phyloP scores from a whole-genome alignment of 2,113 vertebrate genomes.

The Lucifuga dentata region DNA sequence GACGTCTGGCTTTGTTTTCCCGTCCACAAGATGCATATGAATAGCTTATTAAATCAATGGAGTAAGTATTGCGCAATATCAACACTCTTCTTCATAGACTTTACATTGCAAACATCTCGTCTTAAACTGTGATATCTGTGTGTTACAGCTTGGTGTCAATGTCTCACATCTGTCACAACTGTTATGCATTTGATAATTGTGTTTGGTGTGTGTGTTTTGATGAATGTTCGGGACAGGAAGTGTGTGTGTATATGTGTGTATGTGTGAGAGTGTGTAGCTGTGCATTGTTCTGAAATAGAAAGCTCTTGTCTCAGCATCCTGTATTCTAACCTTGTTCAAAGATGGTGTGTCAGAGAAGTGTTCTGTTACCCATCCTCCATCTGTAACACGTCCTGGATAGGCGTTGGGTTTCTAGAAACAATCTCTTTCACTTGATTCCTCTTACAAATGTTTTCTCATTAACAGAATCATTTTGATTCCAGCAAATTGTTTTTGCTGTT shows the following conservation, averaged over 20 bases:
- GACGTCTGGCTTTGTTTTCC: constrained; percentile 59
- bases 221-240: too few species aligned
- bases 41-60: constrained; percentile 83
- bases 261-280: constrained; percentile 43
- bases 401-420: background rate
- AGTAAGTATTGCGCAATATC: constrained; percentile 77
- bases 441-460: background rate
- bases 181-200: background rate
- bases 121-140: background rate
- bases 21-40: constrained; percentile 82
- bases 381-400: constrained; percentile 13
- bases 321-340: constrained; percentile 28
- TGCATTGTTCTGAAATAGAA: constrained; percentile 50
- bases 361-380: constrained; percentile 51
- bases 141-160: constrained; percentile 7
- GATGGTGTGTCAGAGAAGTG: constrained; percentile 51
- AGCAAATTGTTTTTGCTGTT: too few species aligned
- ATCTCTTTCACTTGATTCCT: background rate
- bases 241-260: too few species aligned
- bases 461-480: too few species aligned
- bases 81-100: background rate
- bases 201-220: background rate
- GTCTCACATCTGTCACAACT: background rate
- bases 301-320: constrained; percentile 49
- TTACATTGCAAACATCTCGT: background rate